phyloP scores from a whole-genome alignment of 2,888 invertebrate species.

The Xanthia togata region DNA sequence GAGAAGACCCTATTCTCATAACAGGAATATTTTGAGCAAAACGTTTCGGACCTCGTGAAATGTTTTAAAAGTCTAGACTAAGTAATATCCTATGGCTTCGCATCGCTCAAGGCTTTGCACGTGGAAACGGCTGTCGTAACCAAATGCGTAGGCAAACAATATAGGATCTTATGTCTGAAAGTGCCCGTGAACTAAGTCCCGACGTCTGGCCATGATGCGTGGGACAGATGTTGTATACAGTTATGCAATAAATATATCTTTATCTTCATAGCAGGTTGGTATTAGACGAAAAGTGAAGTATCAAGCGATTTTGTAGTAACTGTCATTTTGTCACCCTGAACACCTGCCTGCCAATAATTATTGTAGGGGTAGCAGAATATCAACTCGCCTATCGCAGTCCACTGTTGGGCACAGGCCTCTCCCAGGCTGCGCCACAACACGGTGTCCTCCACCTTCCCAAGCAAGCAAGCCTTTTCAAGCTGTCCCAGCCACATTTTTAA shows the following conservation, averaged over 20 bases:
- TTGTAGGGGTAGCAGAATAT: too few relatives aligned
- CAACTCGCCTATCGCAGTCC: too few relatives aligned
- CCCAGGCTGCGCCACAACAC: too few relatives aligned
- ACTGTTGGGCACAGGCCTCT: too few relatives aligned
- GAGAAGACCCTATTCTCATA: background rate
- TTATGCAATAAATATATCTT: background rate
- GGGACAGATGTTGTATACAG: background rate
- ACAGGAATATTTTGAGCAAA: background rate
- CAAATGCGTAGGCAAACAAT: constrained; percentile 20
- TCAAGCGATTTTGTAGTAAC: background rate
- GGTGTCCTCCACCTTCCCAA: too few relatives aligned
- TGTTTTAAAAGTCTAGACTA: constrained; percentile 14
- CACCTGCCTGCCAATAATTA: background rate
- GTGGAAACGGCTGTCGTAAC: constrained; percentile 3
- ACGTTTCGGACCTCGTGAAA: constrained; percentile 23
- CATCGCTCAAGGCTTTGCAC: background rate
- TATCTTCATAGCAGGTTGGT: too few relatives aligned
- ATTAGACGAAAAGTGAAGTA: too few relatives aligned
- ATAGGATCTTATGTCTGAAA: background rate
- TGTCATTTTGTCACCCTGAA: background rate
- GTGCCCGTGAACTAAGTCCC: constrained; percentile 13
- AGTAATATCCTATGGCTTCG: constrained; percentile 35
- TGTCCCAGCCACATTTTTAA: too few relatives aligned
- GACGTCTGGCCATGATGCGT: background rate
- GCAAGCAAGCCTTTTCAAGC: too few relatives aligned